These are phyloP conservation scores for Bubalus kerabau DNA, from an alignment of 2,113 vertebrate genomes.

Conservation along the genomic window DNA sequence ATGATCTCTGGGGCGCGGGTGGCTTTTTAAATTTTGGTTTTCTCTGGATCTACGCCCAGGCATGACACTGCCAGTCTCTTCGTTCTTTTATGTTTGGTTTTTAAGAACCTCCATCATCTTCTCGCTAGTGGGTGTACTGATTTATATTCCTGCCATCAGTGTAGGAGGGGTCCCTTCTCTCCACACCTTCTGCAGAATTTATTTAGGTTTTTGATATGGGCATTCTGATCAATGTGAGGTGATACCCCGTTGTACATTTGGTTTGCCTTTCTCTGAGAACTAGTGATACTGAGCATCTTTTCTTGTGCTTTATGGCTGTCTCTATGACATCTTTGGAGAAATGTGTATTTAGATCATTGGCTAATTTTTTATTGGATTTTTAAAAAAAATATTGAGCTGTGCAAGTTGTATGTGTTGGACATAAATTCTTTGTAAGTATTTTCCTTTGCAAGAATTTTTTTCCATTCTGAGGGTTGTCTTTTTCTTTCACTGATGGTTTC, in stretches of 20 bases:
- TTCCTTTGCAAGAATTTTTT: not conserved
- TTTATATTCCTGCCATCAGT: not conserved
- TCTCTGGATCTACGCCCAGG: not conserved
- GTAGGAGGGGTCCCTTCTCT: not conserved
- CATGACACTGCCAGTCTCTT: not conserved
- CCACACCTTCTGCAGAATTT: not conserved
- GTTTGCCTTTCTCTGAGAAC: not conserved
- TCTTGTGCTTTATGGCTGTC: not conserved
- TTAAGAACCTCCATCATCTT: not conserved
- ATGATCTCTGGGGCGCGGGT: not conserved
- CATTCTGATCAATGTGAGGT: not conserved
- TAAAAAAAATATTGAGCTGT: not conserved
- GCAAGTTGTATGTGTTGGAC: not conserved
- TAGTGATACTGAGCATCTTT: no score
- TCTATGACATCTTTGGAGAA: not conserved
- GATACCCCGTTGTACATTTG: accelerated
- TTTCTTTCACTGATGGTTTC: not conserved
- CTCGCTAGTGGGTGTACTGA: not conserved
- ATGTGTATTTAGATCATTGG: not conserved
- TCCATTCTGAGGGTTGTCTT: not conserved
- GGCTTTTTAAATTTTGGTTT: not conserved
- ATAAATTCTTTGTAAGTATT: not conserved
- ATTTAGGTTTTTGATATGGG: not conserved
- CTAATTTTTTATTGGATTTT: not conserved
- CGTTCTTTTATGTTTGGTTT: not conserved